phyloP scores from a whole-genome alignment of 2,113 vertebrate species.

The Gasterosteus aculeatus region DNA sequence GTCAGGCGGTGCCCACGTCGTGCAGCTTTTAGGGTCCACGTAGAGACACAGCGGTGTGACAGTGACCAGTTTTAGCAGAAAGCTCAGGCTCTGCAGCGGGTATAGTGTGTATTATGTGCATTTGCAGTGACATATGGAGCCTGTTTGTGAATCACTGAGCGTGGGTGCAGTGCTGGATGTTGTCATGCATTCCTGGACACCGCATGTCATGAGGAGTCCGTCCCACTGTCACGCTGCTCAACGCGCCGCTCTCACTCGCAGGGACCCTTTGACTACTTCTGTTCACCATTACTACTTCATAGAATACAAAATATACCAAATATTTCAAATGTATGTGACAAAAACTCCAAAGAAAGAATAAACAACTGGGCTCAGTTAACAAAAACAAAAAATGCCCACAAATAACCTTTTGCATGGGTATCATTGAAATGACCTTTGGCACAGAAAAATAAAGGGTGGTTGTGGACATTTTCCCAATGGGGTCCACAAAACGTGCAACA shows the following conservation, averaged over 20 bases:
- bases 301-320: background rate
- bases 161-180: slow-evolving; percentile 43
- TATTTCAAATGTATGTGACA: background rate
- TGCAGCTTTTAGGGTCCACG: slow-evolving; percentile 29
- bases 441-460: background rate
- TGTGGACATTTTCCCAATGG: background rate
- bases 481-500: too few relatives aligned
- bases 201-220: slow-evolving; percentile 30
- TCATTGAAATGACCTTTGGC: background rate
- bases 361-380: background rate
- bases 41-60: slow-evolving; percentile 2
- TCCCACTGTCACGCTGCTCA: slow-evolving; percentile 15
- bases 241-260: background rate
- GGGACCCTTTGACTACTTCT: background rate
- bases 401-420: background rate
- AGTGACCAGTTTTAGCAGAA: background rate
- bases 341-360: background rate
- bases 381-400: background rate
- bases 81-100: too few relatives aligned
- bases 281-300: background rate
- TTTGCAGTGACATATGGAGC: background rate
- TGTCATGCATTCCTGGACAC: slow-evolving; percentile 67
- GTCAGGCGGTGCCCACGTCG: slow-evolving; percentile 6
- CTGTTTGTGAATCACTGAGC: slow-evolving; percentile 20
- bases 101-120: background rate